Conservation (phyloP, 1,140 invertebrate genomes). For the Drosophila dunni region DNA sequence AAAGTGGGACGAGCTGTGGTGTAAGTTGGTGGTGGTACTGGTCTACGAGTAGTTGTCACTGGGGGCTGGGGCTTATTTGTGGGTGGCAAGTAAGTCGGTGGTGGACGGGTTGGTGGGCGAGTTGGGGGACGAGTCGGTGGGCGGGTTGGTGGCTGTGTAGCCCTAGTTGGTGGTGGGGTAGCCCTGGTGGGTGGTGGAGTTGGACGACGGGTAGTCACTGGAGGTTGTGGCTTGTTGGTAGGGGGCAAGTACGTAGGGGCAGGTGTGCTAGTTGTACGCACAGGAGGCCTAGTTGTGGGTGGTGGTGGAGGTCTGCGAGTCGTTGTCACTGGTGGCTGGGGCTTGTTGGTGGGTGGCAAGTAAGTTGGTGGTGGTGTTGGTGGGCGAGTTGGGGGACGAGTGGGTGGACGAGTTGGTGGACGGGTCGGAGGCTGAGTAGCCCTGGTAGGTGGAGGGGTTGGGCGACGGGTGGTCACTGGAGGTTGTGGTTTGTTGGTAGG, state of each 20-base stretch:
- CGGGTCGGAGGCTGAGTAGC: constrained; percentile 26
- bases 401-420: constrained; percentile 31
- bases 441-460: constrained; percentile 46
- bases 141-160: constrained; percentile 29
- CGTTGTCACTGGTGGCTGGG: constrained; percentile 46
- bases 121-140: constrained; percentile 36
- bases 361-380: constrained; percentile 40
- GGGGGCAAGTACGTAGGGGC: constrained; percentile 60
- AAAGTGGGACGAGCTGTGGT: constrained; percentile 45
- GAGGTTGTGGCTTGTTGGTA: constrained; percentile 45
- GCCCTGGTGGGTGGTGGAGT: constrained; percentile 52
- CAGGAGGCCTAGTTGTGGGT: constrained; percentile 34
- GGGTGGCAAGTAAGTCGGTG: constrained; percentile 57
- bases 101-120: constrained; percentile 13
- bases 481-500: constrained; percentile 49
- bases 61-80: constrained; percentile 48
- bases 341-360: constrained; percentile 36
- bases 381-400: constrained; percentile 27
- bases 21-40: constrained; percentile 51
- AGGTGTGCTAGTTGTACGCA: constrained; percentile 35
- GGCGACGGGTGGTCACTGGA: constrained; percentile 38
- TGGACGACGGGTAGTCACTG: constrained; percentile 39
- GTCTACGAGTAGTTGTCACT: constrained; percentile 29
- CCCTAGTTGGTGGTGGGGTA: constrained; percentile 43
- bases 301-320: constrained; percentile 38